Base-by-base conservation (phyloP, 2,797 vertebrate genomes). In the Phoebastria nigripes region DNA sequence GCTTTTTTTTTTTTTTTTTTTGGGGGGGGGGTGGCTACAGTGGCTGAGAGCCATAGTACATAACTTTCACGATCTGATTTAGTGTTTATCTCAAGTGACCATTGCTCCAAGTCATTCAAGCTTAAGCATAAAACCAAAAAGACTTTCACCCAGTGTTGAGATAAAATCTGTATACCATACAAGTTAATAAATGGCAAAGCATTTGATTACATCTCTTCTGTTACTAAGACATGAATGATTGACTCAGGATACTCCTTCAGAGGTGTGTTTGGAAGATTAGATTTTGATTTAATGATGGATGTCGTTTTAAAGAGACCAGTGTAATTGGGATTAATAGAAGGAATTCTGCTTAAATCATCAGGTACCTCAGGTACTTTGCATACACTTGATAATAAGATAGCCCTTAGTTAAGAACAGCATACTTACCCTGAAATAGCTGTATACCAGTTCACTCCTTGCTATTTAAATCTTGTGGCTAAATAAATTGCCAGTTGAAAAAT, bases 181-280 rank as follows among this genome's bases (percentile, higher is more conserved):
- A 72, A 76, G 92, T 96, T 94, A 97, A 95, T 93, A 55, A 94
- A 73, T 84, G 42, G 33, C 86, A 31, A 65, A 90, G 33, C 10
- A 24, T 41, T 88, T 86, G 16, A 65, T 82, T 82, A 21, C 26
- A 24, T 89, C 35, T 61, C 42, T 72, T 41, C 35, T n/a, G 6
- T 56, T 82, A 59, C 51, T 52, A 63, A 54, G 59, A n/a, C 20
- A 17, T 58, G 39, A 86, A 81, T 79, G 49, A 51, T 41, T 91
- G 65, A 71, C 61, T 82, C 5, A 0, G 71, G n/a, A 54, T 66
- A 35, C 8, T 83, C 19, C 58, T 88, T 88, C 62, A 44, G 61
- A 71, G 20, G 12, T 51, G 11, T 33, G 70, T 73, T 66, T 76
- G 72, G 39, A 73, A 86, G 58, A 62, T 73, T 49, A 54, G 44